Base-by-base conservation (phyloP, 2,797 vertebrate species). In the Leptoclinus maculatus region DNA sequence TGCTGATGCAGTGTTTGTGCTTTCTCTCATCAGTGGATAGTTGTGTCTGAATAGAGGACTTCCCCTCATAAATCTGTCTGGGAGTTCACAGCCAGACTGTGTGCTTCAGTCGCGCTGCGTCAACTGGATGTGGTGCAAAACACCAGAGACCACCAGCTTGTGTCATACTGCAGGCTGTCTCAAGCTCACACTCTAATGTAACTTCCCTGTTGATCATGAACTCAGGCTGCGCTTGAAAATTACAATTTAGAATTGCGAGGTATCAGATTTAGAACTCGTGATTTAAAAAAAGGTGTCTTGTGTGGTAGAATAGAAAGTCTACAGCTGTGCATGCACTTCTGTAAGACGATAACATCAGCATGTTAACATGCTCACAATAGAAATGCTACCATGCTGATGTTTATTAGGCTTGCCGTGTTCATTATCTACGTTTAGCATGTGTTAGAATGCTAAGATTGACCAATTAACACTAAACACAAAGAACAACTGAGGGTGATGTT, bases 1-100 rank as follows among this genome's bases (percentile, higher is more conserved):
- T 79, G 87, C 90, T 91, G 88, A 92, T 90, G 85, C 76, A 38
- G 86, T 85, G 68, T 78, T 89, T 89, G 82, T 75, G 79, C 23
- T 47, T 60, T 78, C 62, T 70, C 81, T 86, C 83, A 71, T 91
- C 81, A 83, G 83, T 39, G 66, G 62, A 73, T 66, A 62, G 76
- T 87, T 67, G 87, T 82, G 78, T 89, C 76, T 85, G 74, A 79
- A 59, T 66, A 63, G 75, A 79, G 64, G 76, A 76, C 80, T 71
- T 68, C 70, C 68, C 71, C 65, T 67, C 79, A 78, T 91, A 83
- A 89, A 91, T 90, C 74, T 83, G 43, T 56, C 19, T 19, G 27
- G 21, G 60, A 39, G 71, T 77, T 87, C 62, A 67, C 64, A 70
- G 69, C 49, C 70, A 65, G 53, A 66, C 70, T 56, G 32, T 49